These are phyloP conservation scores for Sminthopsis crassicaudata DNA, from an alignment of 2,113 vertebrate genomes.

Conservation along the genomic window DNA sequence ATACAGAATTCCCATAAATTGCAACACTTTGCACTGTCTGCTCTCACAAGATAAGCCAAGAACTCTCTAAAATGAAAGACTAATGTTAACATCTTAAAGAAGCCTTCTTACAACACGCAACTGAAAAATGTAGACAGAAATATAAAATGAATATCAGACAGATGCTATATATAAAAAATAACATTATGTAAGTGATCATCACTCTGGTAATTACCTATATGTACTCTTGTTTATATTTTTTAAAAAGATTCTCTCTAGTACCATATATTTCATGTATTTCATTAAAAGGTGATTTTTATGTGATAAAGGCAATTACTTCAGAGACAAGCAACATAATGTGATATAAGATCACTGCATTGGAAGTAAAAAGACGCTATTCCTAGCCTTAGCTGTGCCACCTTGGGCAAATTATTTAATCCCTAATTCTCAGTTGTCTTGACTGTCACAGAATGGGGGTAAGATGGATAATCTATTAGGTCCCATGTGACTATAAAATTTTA, in stretches of 20 bases:
- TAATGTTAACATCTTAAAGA: background rate
- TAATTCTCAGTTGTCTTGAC: background rate
- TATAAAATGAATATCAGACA: constrained; percentile 5
- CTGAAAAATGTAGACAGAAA: background rate
- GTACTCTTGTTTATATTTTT: background rate
- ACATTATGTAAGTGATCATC: background rate
- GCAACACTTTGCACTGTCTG: background rate
- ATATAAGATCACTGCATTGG: background rate
- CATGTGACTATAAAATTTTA: background rate
- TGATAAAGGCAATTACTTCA: background rate
- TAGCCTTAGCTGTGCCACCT: background rate
- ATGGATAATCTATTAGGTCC: background rate
- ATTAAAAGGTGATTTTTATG: constrained; percentile 32
- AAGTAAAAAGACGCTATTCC: background rate
- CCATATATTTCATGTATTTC: background rate
- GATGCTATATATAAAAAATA: background rate
- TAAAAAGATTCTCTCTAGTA: constrained; percentile 1
- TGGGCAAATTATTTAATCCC: background rate
- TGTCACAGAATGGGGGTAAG: background rate
- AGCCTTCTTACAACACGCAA: background rate
- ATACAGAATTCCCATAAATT: background rate
- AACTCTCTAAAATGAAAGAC: constrained; percentile 17
- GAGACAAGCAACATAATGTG: background rate
- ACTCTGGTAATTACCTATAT: background rate
- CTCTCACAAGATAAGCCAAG: constrained; percentile 19